Percentiles rank a stretch among this genome's conserved stretches.
phyloP scores from a whole-genome alignment of 2,113 vertebrate species.

The human region DNA sequence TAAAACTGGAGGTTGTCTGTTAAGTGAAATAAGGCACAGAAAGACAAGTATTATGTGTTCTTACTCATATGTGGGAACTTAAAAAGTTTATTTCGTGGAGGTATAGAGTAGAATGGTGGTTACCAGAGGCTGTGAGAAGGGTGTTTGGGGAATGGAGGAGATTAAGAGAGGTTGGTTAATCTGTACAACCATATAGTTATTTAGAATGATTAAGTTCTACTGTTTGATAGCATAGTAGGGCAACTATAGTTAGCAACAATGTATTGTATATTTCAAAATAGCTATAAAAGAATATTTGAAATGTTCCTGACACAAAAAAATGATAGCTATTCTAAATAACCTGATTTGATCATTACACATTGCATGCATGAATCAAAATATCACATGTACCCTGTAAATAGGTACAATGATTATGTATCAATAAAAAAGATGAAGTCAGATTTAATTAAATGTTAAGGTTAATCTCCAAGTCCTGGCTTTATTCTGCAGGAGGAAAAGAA shows the following conservation, averaged over 20 bases:
- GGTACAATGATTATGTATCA: neutral
- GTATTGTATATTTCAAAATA: neutral
- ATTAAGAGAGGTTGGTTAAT: neutral
- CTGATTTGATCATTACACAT: neutral
- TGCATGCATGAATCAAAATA: neutral
- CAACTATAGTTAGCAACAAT: neutral
- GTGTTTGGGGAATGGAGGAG: neutral
- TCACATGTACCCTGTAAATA: neutral
- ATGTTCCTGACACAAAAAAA: neutral
- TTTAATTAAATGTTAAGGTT: neutral
- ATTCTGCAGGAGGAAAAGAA: neutral
- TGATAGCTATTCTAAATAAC: neutral
- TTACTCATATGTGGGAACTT: neutral
- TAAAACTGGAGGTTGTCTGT: neutral
- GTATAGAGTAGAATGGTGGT: neutral
- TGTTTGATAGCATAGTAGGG: neutral
- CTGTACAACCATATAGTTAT: neutral
- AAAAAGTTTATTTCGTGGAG: neutral
- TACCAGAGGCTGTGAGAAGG: neutral
- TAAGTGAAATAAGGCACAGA: neutral
- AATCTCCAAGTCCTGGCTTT: constrained; percentile 38
- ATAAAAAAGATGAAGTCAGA: neutral
- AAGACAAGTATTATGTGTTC: neutral
- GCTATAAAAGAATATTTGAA: neutral
- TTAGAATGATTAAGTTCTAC: neutral